phyloP scores from a whole-genome alignment of 1,140 invertebrate genomes.

The Drosophila murphyi region DNA sequence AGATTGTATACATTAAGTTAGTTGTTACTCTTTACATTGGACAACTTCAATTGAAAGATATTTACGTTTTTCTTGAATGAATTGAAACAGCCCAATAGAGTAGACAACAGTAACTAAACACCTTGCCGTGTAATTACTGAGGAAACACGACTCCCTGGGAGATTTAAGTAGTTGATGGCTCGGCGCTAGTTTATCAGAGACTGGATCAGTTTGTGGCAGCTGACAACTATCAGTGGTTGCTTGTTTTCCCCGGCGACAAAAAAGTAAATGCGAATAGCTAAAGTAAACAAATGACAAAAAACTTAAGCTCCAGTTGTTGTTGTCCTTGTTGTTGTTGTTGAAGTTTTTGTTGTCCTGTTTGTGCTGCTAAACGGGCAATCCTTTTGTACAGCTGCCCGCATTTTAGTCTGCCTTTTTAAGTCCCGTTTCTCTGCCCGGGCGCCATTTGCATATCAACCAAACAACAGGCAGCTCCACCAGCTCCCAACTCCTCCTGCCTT shows the following conservation, averaged over 20 bases:
- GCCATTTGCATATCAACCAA: conserved; percentile 68
- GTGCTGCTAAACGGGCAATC: conserved; percentile 71
- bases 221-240: conserved; percentile 62
- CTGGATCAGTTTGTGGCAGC: conserved; percentile 61
- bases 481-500: conserved; percentile 6
- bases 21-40: too few relatives aligned
- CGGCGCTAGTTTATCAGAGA: conserved; percentile 35
- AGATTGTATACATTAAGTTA: too few relatives aligned
- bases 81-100: neutral
- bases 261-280: conserved; percentile 59
- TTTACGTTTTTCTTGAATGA: neutral
- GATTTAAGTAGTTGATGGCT: conserved; percentile 42
- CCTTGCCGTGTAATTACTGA: conserved; percentile 39
- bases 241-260: conserved; percentile 32
- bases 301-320: conserved; percentile 43
- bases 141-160: conserved; percentile 13
- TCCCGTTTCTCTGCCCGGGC: conserved; percentile 7
- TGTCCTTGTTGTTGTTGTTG: conserved; percentile 41
- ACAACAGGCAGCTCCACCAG: conserved; percentile 29
- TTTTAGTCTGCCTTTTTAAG: conserved; percentile 17
- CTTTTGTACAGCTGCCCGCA: conserved; percentile 61
- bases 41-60: too few relatives aligned
- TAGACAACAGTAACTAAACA: conserved; percentile 4
- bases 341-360: conserved; percentile 11
- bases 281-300: conserved; percentile 69